Evolutionary conservation across 2,113 vertebrate genomes (phyloP).

Genomic region (Megatriorchis doriae): DNA sequence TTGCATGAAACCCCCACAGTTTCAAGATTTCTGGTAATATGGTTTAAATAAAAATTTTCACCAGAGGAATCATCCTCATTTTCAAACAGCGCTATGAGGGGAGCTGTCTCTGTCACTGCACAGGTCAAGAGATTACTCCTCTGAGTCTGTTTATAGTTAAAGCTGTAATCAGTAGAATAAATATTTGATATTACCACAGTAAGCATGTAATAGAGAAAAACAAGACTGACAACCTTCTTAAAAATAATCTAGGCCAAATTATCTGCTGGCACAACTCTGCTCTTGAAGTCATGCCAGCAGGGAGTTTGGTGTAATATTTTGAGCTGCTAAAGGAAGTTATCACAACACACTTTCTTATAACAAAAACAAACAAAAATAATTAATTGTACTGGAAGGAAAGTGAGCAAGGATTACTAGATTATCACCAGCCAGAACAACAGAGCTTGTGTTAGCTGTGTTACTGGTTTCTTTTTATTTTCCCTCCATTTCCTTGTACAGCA

Average conservation of each 20-base stretch:
- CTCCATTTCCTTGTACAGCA: neutral
- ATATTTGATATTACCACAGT: slow-evolving; percentile 12
- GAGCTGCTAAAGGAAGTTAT: slow-evolving; percentile 31
- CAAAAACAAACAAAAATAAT: slow-evolving; percentile 35
- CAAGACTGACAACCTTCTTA: slow-evolving; percentile 46
- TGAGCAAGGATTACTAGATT: neutral
- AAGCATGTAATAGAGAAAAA: neutral
- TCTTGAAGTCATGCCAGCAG: slow-evolving; percentile 43
- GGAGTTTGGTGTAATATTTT: slow-evolving; percentile 47
- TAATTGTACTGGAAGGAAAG: neutral
- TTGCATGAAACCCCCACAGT: neutral
- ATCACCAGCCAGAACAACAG: neutral
- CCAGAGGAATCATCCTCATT: neutral
- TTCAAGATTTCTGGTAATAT: neutral
- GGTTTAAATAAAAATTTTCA: neutral
- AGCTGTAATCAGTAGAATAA: slow-evolving; percentile 16
- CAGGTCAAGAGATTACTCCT: neutral
- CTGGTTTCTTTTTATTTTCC: neutral
- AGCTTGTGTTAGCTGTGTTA: neutral
- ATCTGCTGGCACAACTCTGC: slow-evolving; percentile 26
- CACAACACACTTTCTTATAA: neutral
- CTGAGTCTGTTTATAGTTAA: neutral
- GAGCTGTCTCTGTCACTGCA: neutral
- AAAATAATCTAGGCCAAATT: slow-evolving; percentile 61
- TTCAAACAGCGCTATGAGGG: neutral